Conservation (phyloP, 2,888 invertebrate species). For the Tortrix viridana region DNA sequence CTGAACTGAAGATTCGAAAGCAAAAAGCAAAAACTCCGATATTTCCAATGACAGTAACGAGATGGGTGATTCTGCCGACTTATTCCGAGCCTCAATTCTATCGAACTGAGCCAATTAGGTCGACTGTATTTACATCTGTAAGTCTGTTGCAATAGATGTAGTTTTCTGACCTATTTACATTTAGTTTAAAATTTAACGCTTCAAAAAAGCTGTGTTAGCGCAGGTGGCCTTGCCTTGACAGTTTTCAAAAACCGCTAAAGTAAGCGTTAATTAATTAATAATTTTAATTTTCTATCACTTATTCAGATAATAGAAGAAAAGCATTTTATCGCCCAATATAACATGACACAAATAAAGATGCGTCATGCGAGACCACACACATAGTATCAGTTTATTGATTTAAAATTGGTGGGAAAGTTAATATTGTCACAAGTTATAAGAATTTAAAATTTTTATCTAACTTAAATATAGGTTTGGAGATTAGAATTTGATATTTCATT, state of each 20-base stretch:
- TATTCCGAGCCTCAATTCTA: conserved; percentile 1
- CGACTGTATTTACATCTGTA: conserved; percentile 5
- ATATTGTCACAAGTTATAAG: conserved; percentile 18
- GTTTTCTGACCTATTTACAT: not conserved
- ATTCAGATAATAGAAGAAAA: not conserved
- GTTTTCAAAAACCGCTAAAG: too few relatives aligned
- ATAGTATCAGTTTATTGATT: conserved; percentile 1
- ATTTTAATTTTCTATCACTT: too few relatives aligned
- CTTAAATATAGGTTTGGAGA: too few relatives aligned
- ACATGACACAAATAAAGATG: not conserved
- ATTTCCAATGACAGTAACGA: conserved; percentile 13
- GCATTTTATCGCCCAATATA: conserved; percentile 6
- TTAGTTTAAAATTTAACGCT: not conserved
- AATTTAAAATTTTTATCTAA: not conserved
- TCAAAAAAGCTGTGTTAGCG: too few relatives aligned
- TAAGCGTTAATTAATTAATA: too few relatives aligned
- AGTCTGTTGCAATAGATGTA: conserved; percentile 5
- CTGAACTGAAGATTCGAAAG: conserved; percentile 1
- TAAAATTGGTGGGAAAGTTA: conserved; percentile 23
- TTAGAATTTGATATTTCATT: too few relatives aligned
- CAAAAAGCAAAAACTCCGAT: not conserved
- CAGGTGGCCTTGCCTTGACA: too few relatives aligned
- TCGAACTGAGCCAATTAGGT: conserved; percentile 28
- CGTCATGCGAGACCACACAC: not conserved
- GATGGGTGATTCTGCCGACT: conserved; percentile 2